Conservation (phyloP, 1,140 invertebrate species). For the Drosophila chauvacae region DNA sequence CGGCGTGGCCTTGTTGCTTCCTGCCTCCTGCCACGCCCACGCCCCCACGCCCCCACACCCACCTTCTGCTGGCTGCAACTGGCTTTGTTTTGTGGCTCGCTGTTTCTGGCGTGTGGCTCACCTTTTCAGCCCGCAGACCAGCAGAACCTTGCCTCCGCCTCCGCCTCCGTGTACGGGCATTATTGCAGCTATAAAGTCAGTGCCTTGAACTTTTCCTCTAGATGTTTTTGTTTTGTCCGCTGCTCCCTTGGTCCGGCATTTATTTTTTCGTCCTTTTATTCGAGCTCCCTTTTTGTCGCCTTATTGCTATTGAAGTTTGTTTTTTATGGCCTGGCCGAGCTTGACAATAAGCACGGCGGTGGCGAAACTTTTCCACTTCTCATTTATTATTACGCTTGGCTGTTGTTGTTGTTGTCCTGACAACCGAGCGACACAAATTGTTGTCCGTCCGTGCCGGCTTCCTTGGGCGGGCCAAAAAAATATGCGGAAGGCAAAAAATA, state of each 20-base stretch:
- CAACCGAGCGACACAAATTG: constrained; percentile 71
- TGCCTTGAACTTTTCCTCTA: constrained; percentile 76
- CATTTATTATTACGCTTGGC: constrained; percentile 78
- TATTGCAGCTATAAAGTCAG: constrained; percentile 82
- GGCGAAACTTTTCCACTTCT: constrained; percentile 81
- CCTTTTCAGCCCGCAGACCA: constrained; percentile 45
- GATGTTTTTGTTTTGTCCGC: constrained; percentile 46
- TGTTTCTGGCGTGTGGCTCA: constrained; percentile 66
- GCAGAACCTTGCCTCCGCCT: background rate
- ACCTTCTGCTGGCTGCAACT: constrained; percentile 46
- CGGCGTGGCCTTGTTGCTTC: constrained; percentile 55
- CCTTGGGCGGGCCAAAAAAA: constrained; percentile 12
- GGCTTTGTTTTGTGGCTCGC: constrained; percentile 62
- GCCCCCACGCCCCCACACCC: background rate
- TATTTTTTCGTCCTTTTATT: constrained; percentile 41
- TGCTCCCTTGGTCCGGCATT: constrained; percentile 62
- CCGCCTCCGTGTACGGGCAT: constrained; percentile 41
- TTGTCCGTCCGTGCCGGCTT: constrained; percentile 44
- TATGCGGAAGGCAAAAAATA: constrained; percentile 18
- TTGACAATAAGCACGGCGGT: constrained; percentile 81
- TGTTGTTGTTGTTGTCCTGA: constrained; percentile 64
- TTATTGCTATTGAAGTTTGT: constrained; percentile 81
- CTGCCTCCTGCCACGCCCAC: constrained; percentile 15
- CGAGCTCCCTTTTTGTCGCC: constrained; percentile 67
- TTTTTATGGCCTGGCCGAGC: constrained; percentile 79